Conservation (phyloP, 2,888 invertebrate genomes). For the Parochlus steinenii region DNA sequence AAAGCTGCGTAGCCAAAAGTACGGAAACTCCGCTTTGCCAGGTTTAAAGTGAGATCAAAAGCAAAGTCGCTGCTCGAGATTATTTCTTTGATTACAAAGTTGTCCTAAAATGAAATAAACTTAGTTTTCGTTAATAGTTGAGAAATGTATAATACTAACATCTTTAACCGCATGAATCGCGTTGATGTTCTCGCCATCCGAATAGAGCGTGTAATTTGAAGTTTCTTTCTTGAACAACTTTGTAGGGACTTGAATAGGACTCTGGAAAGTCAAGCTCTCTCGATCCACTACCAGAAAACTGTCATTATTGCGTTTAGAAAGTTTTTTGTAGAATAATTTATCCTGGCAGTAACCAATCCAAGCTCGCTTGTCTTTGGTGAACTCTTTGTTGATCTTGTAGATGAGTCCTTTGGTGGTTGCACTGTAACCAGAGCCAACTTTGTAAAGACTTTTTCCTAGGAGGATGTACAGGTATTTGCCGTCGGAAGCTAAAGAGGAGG, state of each 20-base stretch:
- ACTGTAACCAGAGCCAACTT: slow-evolving; percentile 89
- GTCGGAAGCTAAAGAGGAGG: slow-evolving; percentile 62
- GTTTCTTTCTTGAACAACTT: slow-evolving; percentile 8
- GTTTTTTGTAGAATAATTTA: slow-evolving; percentile 61
- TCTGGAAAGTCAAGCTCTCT: slow-evolving; percentile 9
- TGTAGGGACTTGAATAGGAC: slow-evolving; percentile 6
- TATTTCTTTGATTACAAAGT: slow-evolving; percentile 59
- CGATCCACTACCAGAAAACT: slow-evolving; percentile 10
- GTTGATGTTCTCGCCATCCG: slow-evolving; percentile 63
- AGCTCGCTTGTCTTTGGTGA: slow-evolving; percentile 60
- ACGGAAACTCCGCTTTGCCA: slow-evolving; percentile 64
- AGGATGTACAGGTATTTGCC: slow-evolving; percentile 81
- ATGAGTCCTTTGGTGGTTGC: slow-evolving; percentile 85
- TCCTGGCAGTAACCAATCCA: slow-evolving; percentile 79
- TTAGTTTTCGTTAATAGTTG: no score
- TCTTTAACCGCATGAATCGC: slow-evolving; percentile 65
- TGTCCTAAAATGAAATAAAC: slow-evolving; percentile 38
- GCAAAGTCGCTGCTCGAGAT: slow-evolving; percentile 27
- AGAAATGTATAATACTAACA: slow-evolving; percentile 41
- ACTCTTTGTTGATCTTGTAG: slow-evolving; percentile 68
- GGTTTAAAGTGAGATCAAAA: slow-evolving; percentile 51
- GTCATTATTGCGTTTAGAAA: slow-evolving; percentile 32
- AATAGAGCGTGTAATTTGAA: slow-evolving; percentile 35
- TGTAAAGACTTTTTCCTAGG: slow-evolving; percentile 67
- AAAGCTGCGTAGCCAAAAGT: slow-evolving; percentile 54